phyloP scores from a whole-genome alignment of 2,888 invertebrate genomes.

The Lasioglossum lativentre region DNA sequence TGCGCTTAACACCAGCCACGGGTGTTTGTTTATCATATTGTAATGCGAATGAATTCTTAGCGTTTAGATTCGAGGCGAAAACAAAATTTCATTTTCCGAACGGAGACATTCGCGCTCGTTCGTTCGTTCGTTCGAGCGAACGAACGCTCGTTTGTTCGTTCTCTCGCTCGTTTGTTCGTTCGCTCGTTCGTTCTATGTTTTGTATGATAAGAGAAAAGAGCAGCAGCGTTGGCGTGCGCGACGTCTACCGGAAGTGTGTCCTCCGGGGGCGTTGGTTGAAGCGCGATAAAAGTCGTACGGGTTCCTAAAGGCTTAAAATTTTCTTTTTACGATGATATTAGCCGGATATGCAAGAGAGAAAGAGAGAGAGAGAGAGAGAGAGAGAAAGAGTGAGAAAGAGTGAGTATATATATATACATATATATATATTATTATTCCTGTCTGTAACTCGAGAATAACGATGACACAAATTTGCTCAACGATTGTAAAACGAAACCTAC shows the following conservation, averaged over 20 bases:
- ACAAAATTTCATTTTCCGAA: background rate
- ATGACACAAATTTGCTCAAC: conserved; percentile 65
- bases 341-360: background rate
- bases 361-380: background rate
- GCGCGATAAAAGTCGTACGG: conserved; percentile 13
- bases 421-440: conserved; percentile 8
- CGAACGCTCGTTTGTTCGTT: conserved; percentile 15
- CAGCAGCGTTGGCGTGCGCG: background rate
- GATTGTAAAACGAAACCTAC: conserved; percentile 43
- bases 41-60: conserved; percentile 6
- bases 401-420: background rate
- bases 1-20: conserved; percentile 25
- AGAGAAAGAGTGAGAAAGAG: background rate
- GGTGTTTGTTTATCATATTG: conserved; percentile 26
- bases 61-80: background rate
- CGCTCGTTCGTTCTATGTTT: background rate
- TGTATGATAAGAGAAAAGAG: background rate
- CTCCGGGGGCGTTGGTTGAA: conserved; percentile 4
- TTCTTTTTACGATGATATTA: conserved; percentile 5
- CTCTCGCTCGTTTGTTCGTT: conserved; percentile 14
- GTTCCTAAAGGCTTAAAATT: conserved; percentile 10
- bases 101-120: background rate
- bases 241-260: conserved; percentile 12
- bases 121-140: conserved; percentile 14
- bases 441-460: conserved; percentile 36